phyloP scores from a whole-genome alignment of 2,888 invertebrate species.

The Habroteleia sp. region DNA sequence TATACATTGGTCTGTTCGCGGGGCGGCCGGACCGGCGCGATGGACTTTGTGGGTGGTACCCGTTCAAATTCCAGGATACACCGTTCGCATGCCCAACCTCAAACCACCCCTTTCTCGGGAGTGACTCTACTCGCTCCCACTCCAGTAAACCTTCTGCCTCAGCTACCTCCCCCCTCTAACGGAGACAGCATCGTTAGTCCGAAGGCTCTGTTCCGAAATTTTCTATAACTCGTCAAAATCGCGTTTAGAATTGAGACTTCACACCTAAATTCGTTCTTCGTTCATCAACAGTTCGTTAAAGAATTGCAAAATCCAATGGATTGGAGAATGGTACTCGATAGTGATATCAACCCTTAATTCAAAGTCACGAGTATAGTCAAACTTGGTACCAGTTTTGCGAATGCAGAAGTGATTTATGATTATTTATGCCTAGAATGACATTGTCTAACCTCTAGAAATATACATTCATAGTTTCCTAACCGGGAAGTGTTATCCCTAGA shows the following conservation, averaged over 20 bases:
- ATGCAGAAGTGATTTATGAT: no score
- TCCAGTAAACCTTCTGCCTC: slow-evolving; percentile 54
- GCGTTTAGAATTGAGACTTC: neutral
- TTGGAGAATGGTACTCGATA: no score
- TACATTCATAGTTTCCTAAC: slow-evolving; percentile 43
- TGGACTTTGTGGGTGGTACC: slow-evolving; percentile 82
- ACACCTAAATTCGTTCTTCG: no score
- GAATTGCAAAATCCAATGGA: no score
- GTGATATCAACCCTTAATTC: no score
- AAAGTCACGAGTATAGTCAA: no score
- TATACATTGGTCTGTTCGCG: slow-evolving; percentile 73
- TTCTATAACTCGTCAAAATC: slow-evolving; percentile 66
- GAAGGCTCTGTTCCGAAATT: slow-evolving; percentile 68
- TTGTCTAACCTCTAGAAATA: neutral
- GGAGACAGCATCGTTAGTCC: slow-evolving; percentile 67
- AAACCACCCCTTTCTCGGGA: slow-evolving; percentile 68
- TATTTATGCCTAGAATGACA: no score
- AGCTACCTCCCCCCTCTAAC: slow-evolving; percentile 44
- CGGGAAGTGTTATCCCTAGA: slow-evolving; percentile 18
- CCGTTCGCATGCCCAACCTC: slow-evolving; percentile 83
- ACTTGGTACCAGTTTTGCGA: no score
- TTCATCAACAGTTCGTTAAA: no score
- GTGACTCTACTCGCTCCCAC: slow-evolving; percentile 59
- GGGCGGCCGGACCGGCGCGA: slow-evolving; percentile 80
- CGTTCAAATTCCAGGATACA: slow-evolving; percentile 82